Evolutionary conservation across 92 coral and sea anemone species (phyloP), one percentile per base, ranked within the genome.

Genomic region (Heteractis magnifica): DNA sequence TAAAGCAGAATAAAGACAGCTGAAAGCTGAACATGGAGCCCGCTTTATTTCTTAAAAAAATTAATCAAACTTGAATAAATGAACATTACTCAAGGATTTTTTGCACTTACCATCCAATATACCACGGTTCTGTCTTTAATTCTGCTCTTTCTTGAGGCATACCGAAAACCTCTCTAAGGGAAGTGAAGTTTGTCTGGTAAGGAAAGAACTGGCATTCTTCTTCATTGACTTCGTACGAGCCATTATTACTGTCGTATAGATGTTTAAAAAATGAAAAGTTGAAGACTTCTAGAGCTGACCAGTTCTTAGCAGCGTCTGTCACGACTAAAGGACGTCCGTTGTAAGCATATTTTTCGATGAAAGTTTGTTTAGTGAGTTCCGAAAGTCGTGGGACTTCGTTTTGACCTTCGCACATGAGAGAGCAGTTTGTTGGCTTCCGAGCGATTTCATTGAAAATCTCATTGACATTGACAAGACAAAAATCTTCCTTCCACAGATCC

Each of bases 201-300:
- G 99, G 99, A 73, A 97, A 97, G 88, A 97, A 97, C 56, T 97
- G 99, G 52, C 99, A 97, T 53, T 97, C 98, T 11, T 94, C 98
- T 55, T 97, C 99, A 51, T 91, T 97, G 9, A 84, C 79, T 48
- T 80, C 89, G 82, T 94, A 94, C 3, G 99, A 90, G n/a, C 87
- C 92, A 78, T 89, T 90, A 81, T 90, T 97, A 68, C 88, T 83
- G 58, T 93, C 92, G 83, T 94, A 92, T 19, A 97, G 88, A 5
- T 86, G 83, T 58, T 93, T 91, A 20, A 97, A 88, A 72, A 90
- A 97, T 75, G 91, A 88, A 78, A 87, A 97, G 58, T 91, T 89
- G 75, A 97, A 97, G 12, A 85, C 77, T 10, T 88, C 79, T 4
- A 91, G 65, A 20, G 99, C 99, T 16, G 98, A 92, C 99, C 99